Evolutionary conservation across 2,797 vertebrate genomes (phyloP).

Genomic region (Acrossocheilus wenchowensis): DNA sequence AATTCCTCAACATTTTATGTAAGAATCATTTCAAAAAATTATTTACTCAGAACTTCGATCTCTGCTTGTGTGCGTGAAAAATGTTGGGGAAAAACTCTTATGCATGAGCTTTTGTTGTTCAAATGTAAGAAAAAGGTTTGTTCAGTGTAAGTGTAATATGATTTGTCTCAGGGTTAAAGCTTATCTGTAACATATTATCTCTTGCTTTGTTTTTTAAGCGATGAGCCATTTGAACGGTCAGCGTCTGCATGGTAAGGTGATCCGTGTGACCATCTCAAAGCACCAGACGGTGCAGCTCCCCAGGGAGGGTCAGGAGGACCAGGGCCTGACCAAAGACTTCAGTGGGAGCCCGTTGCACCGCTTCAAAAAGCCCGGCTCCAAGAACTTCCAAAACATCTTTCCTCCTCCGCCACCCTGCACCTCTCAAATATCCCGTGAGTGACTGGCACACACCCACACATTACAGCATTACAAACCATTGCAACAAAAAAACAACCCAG

Average conservation of each 20-base stretch:
- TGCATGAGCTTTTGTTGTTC: background rate
- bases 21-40: background rate
- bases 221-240: conserved; percentile 90
- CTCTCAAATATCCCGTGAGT: conserved; percentile 93
- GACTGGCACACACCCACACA: background rate
- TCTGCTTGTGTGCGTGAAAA: background rate
- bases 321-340: conserved; percentile 88
- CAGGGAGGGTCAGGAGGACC: conserved; percentile 83
- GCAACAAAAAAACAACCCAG: background rate
- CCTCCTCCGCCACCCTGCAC: conserved; percentile 90
- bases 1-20: background rate
- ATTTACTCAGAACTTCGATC: background rate
- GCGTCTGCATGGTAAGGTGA: conserved; percentile 86
- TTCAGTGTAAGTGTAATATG: background rate
- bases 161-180: background rate
- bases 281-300: conserved; percentile 87
- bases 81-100: background rate
- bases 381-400: conserved; percentile 90
- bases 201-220: conserved; percentile 71
- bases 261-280: conserved; percentile 85
- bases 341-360: conserved; percentile 89
- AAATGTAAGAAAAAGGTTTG: background rate
- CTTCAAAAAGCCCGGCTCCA: conserved; percentile 90
- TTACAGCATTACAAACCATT: background rate
- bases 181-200: background rate